Evolutionary conservation across 1,140 invertebrate species (phyloP).

Genomic region (Scaptomyza hsui): DNA sequence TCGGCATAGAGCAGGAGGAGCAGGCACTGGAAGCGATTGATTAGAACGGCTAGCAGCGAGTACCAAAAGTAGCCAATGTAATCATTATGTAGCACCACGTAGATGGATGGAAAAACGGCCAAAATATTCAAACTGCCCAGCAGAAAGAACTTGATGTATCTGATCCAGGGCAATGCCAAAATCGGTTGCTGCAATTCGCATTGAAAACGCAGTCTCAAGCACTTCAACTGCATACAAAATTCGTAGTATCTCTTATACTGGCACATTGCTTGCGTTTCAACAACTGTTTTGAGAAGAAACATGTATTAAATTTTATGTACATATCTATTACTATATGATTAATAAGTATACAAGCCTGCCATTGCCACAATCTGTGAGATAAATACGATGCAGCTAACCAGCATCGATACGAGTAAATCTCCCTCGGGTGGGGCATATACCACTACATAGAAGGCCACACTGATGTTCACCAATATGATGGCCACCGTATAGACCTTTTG

Average conservation of each 20-base stretch:
- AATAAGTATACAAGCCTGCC: conserved; percentile 9
- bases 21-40: conserved; percentile 53
- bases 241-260: conserved; percentile 46
- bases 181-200: conserved; percentile 36
- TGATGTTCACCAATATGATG: conserved; percentile 36
- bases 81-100: not conserved
- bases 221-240: conserved; percentile 44
- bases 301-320: not conserved
- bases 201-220: conserved; percentile 36
- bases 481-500: conserved; percentile 47
- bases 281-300: conserved; percentile 15
- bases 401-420: conserved; percentile 36
- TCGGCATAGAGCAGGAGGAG: conserved; percentile 61
- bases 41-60: conserved; percentile 39
- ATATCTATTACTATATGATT: not conserved
- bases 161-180: not conserved
- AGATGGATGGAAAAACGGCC: conserved; percentile 10
- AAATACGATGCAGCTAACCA: conserved; percentile 62
- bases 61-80: conserved; percentile 60
- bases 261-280: conserved; percentile 53
- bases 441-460: not conserved
- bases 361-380: conserved; percentile 46
- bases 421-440: not conserved
- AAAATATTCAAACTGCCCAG: conserved; percentile 31
- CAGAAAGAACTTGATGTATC: conserved; percentile 40